A percentile compares a stretch with the other conserved stretches of the same genome.
phyloP scores from a whole-genome alignment of 2,113 vertebrate genomes.

The Aegithalos caudatus region DNA sequence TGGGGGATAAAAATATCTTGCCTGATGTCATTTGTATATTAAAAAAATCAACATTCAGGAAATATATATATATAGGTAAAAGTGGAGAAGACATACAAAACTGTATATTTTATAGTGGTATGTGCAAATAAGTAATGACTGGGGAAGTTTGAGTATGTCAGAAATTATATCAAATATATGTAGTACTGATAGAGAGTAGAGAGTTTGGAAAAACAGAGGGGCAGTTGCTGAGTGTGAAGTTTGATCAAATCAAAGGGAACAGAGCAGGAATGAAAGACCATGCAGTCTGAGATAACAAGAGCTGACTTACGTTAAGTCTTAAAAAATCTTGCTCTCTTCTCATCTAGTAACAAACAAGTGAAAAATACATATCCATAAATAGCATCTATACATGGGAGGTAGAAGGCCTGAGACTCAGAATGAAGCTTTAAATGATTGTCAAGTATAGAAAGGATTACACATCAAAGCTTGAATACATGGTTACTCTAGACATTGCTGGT shows the following conservation, averaged over 20 bases:
- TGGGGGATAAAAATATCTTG: neutral
- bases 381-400: neutral
- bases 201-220: neutral
- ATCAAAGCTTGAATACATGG: slow-evolving; percentile 12
- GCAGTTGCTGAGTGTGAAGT: neutral
- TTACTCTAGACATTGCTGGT: neutral
- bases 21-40: neutral
- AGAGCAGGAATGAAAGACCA: neutral
- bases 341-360: neutral
- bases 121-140: neutral
- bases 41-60: neutral
- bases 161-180: neutral
- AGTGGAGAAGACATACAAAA: neutral
- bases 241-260: neutral
- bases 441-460: slow-evolving; percentile 16
- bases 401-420: neutral
- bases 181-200: neutral
- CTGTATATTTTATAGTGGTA: neutral
- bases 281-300: neutral
- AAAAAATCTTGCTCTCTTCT: neutral
- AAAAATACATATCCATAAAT: slow-evolving; percentile 2
- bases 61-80: neutral
- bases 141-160: neutral
- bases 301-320: neutral
- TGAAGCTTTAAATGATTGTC: slow-evolving; percentile 18